Conservation (phyloP, 2,888 invertebrate genomes). For the Antitype chi region DNA sequence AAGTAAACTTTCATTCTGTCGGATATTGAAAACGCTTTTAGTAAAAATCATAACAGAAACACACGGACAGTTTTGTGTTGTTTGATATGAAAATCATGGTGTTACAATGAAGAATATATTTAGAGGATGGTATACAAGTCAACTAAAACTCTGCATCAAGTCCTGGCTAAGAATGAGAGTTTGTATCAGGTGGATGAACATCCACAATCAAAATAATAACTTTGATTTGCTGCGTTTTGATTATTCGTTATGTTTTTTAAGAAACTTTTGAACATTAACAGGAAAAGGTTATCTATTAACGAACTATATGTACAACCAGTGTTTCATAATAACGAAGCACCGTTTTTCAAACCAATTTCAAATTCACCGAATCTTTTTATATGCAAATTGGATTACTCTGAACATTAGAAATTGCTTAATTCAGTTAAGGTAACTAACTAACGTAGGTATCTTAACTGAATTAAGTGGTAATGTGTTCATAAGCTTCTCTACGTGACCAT, state of each 20-base stretch:
- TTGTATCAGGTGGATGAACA: not conserved
- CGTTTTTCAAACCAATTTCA: too few species aligned
- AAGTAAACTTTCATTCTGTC: too few species aligned
- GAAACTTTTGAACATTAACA: not conserved
- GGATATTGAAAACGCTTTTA: too few species aligned
- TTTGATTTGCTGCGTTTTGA: not conserved
- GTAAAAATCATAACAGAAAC: too few species aligned
- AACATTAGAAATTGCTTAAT: not conserved
- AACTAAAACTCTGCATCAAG: too few species aligned
- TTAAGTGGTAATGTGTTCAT: not conserved
- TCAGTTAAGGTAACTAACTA: too few species aligned
- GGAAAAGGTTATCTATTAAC: not conserved
- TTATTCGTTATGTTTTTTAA: not conserved
- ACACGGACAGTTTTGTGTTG: too few species aligned
- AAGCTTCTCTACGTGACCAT: not conserved
- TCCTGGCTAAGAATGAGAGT: not conserved
- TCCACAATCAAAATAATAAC: not conserved
- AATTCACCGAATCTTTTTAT: not conserved
- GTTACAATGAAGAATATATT: too few species aligned
- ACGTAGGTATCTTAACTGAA: too few species aligned
- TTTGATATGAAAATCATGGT: too few species aligned
- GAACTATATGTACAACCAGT: not conserved
- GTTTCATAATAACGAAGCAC: too few species aligned
- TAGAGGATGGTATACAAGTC: too few species aligned
- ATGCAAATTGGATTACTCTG: not conserved